Evolutionary conservation across 2,113 vertebrate genomes (phyloP), one percentile per base, ranked within the genome.

Genomic region (Anarrhichthys ocellatus): DNA sequence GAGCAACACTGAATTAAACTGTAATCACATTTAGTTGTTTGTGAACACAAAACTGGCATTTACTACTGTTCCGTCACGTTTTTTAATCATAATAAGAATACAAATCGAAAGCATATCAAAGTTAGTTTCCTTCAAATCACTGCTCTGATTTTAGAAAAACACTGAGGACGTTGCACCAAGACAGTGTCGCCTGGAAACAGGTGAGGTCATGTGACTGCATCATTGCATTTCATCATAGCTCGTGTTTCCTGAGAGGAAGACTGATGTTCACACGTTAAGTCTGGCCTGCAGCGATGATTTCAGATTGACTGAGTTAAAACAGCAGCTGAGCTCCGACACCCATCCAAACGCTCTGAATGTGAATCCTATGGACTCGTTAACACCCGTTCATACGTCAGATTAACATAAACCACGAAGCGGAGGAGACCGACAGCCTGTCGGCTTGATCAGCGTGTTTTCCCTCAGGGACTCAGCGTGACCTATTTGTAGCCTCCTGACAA

Each of bases 251-350:
- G 27, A 10, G 42, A 34, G 27, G 27, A 58, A n/a, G 29, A 34
- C 58, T 62, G 72, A 61, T 46, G 71, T 46, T 73, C 71, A 44
- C 58, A 61, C 32, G 56, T 46, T 73, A 52, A 32, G 40, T 22
- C 54, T 44, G 70, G 62, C 40, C 27, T 20, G 42, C 58, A 40
- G 72, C 56, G 6, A 24, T 9, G 40, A 32, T 46, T 74, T 74
- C 71, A 46, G 71, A 62, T 24, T 9, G 24, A 42, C 38, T 73
- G 70, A 59, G n/a, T 73, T 27, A 29, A 59, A 44, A 22, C 71
- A 73, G 71, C 71, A 73, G 71, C 71, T 73, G 71, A 46, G 71
- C 71, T 61, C 71, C 44, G 54, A 73, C 0, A 9, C 15, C 71
- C 17, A 8, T 38, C 42, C 36, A 42, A 44, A 29, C 70, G 42